Conservation (phyloP, 2,797 vertebrate genomes). For the Sitta carolinensis region DNA sequence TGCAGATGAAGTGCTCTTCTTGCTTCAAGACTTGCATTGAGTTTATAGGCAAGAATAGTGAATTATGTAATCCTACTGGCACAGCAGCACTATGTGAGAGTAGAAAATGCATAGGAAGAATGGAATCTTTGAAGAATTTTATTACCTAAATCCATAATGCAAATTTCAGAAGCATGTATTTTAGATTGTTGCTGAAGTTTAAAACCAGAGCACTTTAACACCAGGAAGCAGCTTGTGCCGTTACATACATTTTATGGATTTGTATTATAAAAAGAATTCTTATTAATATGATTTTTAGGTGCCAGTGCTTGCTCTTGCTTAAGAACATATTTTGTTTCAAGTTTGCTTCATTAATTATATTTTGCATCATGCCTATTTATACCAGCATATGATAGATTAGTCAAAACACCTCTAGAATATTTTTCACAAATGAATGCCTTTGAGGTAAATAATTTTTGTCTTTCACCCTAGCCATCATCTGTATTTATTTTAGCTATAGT, state of each 20-base stretch:
- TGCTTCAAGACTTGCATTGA: background rate
- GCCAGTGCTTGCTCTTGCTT: background rate
- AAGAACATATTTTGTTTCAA: background rate
- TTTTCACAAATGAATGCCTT: background rate
- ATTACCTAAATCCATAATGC: conserved; percentile 27
- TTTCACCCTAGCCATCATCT: background rate
- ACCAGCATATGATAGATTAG: background rate
- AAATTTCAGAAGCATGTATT: conserved; percentile 13
- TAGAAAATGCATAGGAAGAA: conserved; percentile 18
- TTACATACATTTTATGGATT: background rate
- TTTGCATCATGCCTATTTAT: background rate
- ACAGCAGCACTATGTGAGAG: background rate
- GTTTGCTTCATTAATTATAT: background rate
- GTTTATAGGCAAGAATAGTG: background rate
- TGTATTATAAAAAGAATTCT: background rate
- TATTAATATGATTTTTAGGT: background rate
- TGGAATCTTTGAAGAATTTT: conserved; percentile 28
- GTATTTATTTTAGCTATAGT: background rate
- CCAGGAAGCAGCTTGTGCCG: background rate
- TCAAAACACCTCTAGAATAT: background rate
- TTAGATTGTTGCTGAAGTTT: background rate
- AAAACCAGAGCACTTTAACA: background rate
- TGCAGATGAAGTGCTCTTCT: background rate
- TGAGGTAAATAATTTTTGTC: background rate
- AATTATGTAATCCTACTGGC: conserved; percentile 22